phyloP scores from a whole-genome alignment of 2,797 vertebrate species.

The Scomberomorus guttatus region DNA sequence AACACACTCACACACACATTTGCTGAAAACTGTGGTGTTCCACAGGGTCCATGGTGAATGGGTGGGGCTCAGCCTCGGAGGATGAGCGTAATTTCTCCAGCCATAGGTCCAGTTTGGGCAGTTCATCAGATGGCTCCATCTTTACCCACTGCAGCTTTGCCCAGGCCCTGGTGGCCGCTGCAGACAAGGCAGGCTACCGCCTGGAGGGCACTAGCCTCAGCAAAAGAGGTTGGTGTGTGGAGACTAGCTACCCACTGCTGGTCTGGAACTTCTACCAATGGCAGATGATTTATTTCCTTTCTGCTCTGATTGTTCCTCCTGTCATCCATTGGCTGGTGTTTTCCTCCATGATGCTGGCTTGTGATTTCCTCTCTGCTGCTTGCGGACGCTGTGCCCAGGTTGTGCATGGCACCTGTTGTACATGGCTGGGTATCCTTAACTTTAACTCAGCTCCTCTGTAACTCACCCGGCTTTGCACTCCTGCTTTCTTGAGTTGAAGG shows the following conservation, averaged over 20 bases:
- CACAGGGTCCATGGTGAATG: constrained; percentile 99
- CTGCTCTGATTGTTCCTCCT: constrained; percentile 63
- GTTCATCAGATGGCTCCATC: constrained; percentile 97
- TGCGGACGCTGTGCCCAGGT: constrained; percentile 46
- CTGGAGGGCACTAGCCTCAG: constrained; percentile 96
- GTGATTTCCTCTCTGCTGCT: constrained; percentile 63
- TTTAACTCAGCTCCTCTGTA: constrained; percentile 35
- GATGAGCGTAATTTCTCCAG: constrained; percentile 96
- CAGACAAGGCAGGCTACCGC: constrained; percentile 97
- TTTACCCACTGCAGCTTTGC: constrained; percentile 97
- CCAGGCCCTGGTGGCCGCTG: constrained; percentile 95
- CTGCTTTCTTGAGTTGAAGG: constrained; percentile 39
- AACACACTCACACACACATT: not conserved
- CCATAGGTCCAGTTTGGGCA: constrained; percentile 96
- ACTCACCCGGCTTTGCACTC: constrained; percentile 42
- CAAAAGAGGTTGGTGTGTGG: constrained; percentile 95
- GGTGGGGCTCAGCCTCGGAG: constrained; percentile 98
- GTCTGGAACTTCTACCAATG: constrained; percentile 47
- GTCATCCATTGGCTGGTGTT: constrained; percentile 48
- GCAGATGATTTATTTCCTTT: constrained; percentile 47
- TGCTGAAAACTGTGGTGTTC: constrained; percentile 72
- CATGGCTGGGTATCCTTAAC: constrained; percentile 63
- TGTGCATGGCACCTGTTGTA: constrained; percentile 70
- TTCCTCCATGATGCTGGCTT: constrained; percentile 25
- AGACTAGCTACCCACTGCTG: constrained; percentile 37